Percentiles rank a stretch among this genome's conserved stretches.
Evolutionary conservation across 2,888 invertebrate genomes (phyloP).

Genomic region (Trichogramma dendrolimi): DNA sequence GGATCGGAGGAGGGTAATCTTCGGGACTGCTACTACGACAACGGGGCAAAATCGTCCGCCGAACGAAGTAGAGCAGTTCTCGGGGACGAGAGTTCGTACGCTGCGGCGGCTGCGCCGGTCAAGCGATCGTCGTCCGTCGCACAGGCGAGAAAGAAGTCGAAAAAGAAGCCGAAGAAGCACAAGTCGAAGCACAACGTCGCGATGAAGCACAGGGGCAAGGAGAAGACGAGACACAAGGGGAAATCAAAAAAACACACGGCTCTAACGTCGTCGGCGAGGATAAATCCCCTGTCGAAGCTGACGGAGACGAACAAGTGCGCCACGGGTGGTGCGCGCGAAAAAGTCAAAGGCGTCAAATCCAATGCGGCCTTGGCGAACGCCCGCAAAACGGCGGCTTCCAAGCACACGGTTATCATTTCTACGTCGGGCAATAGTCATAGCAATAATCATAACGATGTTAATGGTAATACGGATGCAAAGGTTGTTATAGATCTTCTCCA

Average conservation of each 20-base stretch:
- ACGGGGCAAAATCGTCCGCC: neutral
- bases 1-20: neutral
- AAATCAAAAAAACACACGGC: too few relatives aligned
- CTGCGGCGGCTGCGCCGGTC: neutral
- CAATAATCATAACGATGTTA: too few relatives aligned
- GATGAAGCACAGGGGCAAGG: neutral
- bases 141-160: neutral
- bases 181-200: neutral
- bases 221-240: neutral
- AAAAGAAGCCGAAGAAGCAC: neutral
- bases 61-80: neutral
- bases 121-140: neutral
- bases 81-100: neutral
- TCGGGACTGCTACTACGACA: neutral
- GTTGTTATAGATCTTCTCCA: constrained; percentile 35
- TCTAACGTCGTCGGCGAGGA: too few relatives aligned
- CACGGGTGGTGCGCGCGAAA: neutral
- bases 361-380: constrained; percentile 29
- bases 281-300: too few relatives aligned
- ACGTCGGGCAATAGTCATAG: too few relatives aligned
- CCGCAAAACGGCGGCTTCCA: too few relatives aligned
- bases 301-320: neutral
- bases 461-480: too few relatives aligned
- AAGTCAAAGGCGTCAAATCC: constrained; percentile 23
- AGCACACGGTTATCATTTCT: too few relatives aligned